Percentiles rank a stretch among this genome's conserved stretches.
phyloP scores from a whole-genome alignment of 1,140 invertebrate species.

The Diorhabda carinulata region DNA sequence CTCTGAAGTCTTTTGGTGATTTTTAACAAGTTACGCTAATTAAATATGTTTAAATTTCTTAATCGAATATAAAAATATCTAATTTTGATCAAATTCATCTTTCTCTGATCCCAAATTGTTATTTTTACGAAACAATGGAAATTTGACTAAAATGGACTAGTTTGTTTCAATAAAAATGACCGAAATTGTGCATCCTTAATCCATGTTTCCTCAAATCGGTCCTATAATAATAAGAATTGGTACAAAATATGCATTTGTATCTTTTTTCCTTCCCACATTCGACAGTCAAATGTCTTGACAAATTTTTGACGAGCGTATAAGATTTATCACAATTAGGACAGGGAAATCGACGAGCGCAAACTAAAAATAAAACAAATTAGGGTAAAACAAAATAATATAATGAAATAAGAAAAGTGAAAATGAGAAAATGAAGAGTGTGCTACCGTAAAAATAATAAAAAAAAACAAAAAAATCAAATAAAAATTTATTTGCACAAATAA shows the following conservation, averaged over 20 bases:
- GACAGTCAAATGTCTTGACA: slow-evolving; percentile 53
- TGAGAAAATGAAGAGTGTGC: no score
- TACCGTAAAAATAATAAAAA: no score
- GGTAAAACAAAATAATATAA: background rate
- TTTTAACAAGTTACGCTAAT: no score
- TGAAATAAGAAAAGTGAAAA: background rate
- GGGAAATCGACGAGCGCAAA: slow-evolving; percentile 30
- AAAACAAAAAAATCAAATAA: no score
- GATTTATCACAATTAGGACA: slow-evolving; percentile 50
- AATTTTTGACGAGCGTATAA: slow-evolving; percentile 52
- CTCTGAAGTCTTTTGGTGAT: no score
- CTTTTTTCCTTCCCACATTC: slow-evolving; percentile 54
- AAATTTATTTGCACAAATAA: no score
- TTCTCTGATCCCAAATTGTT: no score
- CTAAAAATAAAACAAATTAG: background rate
- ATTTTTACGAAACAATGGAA: background rate
- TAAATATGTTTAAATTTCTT: no score
- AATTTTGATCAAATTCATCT: no score
- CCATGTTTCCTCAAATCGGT: slow-evolving; percentile 39
- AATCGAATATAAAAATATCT: no score
- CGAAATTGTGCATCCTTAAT: slow-evolving; percentile 36
- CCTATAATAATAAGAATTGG: slow-evolving; percentile 35
- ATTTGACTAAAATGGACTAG: background rate
- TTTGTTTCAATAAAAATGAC: slow-evolving; percentile 11
- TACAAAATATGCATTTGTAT: slow-evolving; percentile 50